phyloP scores from a whole-genome alignment of 2,113 vertebrate species.

The Leuciscus idus region DNA sequence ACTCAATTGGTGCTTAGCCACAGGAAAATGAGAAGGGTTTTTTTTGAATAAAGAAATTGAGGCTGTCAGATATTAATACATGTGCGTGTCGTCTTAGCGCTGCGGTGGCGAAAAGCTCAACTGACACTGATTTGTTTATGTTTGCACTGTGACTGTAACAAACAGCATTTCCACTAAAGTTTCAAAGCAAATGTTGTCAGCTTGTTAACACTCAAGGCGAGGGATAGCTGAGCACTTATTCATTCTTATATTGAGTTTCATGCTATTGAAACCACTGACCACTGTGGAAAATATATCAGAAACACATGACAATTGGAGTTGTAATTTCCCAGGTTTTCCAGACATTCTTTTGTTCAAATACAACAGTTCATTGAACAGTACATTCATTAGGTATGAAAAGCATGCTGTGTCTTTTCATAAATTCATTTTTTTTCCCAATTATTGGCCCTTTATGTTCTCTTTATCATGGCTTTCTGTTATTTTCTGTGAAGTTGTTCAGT shows the following conservation, averaged over 20 bases:
- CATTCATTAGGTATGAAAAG: slow-evolving; percentile 21
- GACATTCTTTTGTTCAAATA: not conserved
- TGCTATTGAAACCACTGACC: slow-evolving; percentile 33
- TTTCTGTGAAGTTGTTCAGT: not conserved
- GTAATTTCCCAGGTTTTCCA: slow-evolving; percentile 19
- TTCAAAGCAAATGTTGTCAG: slow-evolving; percentile 64
- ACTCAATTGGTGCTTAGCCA: slow-evolving; percentile 55
- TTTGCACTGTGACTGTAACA: slow-evolving; percentile 41
- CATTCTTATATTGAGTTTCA: slow-evolving; percentile 23
- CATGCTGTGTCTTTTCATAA: slow-evolving; percentile 17
- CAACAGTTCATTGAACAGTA: slow-evolving; percentile 20
- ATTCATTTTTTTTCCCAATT: not conserved
- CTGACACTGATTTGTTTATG: slow-evolving; percentile 53
- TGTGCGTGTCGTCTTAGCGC: slow-evolving; percentile 57
- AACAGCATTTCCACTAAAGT: slow-evolving; percentile 55
- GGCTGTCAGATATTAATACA: slow-evolving; percentile 67
- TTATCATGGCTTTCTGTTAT: not conserved
- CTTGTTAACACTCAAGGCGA: slow-evolving; percentile 38
- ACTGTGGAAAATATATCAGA: slow-evolving; percentile 40
- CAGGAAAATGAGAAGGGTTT: slow-evolving; percentile 60
- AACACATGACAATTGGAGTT: not conserved
- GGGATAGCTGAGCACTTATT: not conserved
- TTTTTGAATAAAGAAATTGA: slow-evolving; percentile 73
- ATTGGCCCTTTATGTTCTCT: not conserved
- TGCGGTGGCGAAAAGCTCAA: slow-evolving; percentile 42